These are phyloP conservation scores for Saguinus imperator DNA, from an alignment of 2,113 vertebrate genomes.

Conservation along the genomic window DNA sequence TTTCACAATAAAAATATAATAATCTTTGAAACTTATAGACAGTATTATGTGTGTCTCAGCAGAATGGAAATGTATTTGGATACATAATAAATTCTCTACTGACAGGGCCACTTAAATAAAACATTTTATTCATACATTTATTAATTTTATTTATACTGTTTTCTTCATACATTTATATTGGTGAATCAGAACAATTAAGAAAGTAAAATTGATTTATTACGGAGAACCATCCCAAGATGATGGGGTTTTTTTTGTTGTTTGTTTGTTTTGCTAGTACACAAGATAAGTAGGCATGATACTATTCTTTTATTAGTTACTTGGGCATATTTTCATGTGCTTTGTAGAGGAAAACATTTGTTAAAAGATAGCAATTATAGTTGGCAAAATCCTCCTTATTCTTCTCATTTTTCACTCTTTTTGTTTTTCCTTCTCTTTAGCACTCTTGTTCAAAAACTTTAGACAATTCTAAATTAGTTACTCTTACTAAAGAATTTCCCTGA, in stretches of 20 bases:
- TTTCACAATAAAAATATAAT: background rate
- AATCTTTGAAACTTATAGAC: background rate
- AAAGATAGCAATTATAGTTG: background rate
- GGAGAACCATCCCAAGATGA: background rate
- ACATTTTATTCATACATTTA: background rate
- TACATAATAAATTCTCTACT: background rate
- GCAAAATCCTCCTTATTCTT: background rate
- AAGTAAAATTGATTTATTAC: background rate
- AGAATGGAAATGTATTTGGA: background rate
- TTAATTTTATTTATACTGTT: background rate
- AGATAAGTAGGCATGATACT: background rate
- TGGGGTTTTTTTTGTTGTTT: no score
- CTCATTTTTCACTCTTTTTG: background rate
- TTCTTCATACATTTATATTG: slow-evolving; percentile 15
- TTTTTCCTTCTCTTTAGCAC: slow-evolving; percentile 9
- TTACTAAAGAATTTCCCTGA: slow-evolving; percentile 52
- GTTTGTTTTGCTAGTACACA: background rate
- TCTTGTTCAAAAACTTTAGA: slow-evolving; percentile 4
- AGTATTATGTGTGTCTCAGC: background rate
- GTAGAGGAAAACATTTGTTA: background rate
- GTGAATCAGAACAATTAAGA: background rate
- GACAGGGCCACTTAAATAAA: background rate
- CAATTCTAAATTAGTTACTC: slow-evolving; percentile 51
- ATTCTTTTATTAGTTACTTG: slow-evolving; percentile 9
- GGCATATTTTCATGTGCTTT: background rate